Base-by-base conservation (phyloP, 1,140 invertebrate genomes). In the Drosophila tristis region DNA sequence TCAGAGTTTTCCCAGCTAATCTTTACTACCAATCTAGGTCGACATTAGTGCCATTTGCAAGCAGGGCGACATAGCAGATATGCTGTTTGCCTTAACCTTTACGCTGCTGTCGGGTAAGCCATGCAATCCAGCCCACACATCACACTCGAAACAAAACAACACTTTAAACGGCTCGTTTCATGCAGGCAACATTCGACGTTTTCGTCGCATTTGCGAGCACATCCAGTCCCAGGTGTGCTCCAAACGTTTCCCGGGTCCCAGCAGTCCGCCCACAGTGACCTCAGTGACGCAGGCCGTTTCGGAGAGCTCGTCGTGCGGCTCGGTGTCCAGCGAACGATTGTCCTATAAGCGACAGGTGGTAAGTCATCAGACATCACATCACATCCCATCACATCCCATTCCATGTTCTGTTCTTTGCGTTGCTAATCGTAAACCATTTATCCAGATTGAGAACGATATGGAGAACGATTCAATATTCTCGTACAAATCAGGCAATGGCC, bases 161-260 rank as follows among this genome's bases (percentile, higher is more conserved):
- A 31, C 43, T 53, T 29, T 31, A 29, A 60, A 8, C 13, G 25
- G 2, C 5, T 42, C 42, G 2, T 13, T 13, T 45, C 11, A 15
- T 39, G 0, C 7, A 87, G 98, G 98, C 55, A 99, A 99, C 90
- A 98, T 98, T 68, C 95, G 98, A 71, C 94, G 98, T 73, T 99
- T 99, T 92, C 95, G 98, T 65, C 94, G 98, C 79, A 97, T 99
- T 56, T 99, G 98, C 93, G 98, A 99, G 92, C 97, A 98, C 92
- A 97, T 99, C 65, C 98, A 99, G 92, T 95, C 96, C 4, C 96
- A 98, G 82, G 96, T 98, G 45, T 97, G 96, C 72, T 92, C 91
- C 5, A 92, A 92, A 56, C 80, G 91, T 47, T 92, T 90, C 58
- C 91, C 91, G n/a, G 91, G 91, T 48, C 91, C 90, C 29, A 92